These are phyloP conservation scores for Melanostoma mellinum DNA, from an alignment of 2,888 invertebrate genomes.

Conservation along the genomic window DNA sequence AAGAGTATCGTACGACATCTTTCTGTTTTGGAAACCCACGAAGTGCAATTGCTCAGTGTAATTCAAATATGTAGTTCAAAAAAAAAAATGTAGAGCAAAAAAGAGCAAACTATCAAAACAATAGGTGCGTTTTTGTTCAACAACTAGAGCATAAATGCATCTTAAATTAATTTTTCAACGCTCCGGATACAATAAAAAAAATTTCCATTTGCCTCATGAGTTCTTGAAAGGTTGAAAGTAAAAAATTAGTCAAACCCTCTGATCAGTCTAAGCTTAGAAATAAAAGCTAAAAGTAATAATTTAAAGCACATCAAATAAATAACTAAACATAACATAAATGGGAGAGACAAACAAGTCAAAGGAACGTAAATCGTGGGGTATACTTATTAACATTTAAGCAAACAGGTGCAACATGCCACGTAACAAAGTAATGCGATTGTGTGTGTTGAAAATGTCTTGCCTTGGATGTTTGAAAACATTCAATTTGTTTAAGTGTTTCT, in stretches of 20 bases:
- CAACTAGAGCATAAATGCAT: too few relatives aligned
- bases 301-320: constrained; percentile 49
- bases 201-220: too few relatives aligned
- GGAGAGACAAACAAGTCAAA: constrained; percentile 16
- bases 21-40: too few relatives aligned
- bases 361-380: constrained; percentile 11
- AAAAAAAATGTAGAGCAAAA: too few relatives aligned
- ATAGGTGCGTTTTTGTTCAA: too few relatives aligned
- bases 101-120: too few relatives aligned
- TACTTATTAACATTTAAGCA: constrained; percentile 17
- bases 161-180: too few relatives aligned
- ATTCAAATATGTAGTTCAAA: too few relatives aligned
- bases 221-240: too few relatives aligned
- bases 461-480: constrained; percentile 59
- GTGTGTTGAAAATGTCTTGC: constrained; percentile 53
- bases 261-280: constrained; percentile 37
- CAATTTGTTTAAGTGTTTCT: constrained; percentile 3
- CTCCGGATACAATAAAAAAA: too few relatives aligned
- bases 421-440: constrained; percentile 34
- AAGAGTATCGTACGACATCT: too few relatives aligned
- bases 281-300: neutral
- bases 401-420: constrained; percentile 60
- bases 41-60: too few relatives aligned
- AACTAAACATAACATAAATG: neutral
- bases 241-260: constrained; percentile 3